phyloP scores from a whole-genome alignment of 2,888 invertebrate species.

The Conistra vaccinii region DNA sequence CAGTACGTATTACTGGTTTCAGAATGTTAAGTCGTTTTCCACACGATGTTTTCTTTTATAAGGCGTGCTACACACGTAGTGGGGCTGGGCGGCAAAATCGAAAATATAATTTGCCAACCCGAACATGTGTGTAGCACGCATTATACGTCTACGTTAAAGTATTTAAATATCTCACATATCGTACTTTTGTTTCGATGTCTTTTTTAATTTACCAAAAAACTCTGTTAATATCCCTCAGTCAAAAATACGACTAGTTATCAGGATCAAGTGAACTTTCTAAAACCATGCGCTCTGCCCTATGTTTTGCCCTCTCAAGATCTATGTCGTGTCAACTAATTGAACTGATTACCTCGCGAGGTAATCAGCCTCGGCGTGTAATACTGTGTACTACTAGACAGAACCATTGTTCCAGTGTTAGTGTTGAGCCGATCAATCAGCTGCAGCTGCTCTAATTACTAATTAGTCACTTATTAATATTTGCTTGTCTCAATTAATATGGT shows the following conservation, averaged over 20 bases:
- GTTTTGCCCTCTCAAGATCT: constrained; percentile 7
- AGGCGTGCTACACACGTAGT: too few relatives aligned
- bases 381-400: background rate
- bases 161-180: background rate
- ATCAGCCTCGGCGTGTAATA: constrained; percentile 4
- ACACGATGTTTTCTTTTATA: background rate
- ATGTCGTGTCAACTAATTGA: constrained; percentile 42
- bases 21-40: background rate
- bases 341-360: constrained; percentile 46
- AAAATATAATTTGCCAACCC: background rate
- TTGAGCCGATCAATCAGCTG: constrained; percentile 35
- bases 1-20: background rate
- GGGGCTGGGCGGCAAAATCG: background rate
- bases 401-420: constrained; percentile 30
- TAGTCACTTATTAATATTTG: constrained; percentile 36
- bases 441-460: constrained; percentile 39
- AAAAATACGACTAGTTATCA: background rate
- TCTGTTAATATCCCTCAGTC: background rate
- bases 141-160: background rate
- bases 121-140: background rate
- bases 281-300: background rate
- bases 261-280: constrained; percentile 1
- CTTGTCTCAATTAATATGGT: constrained; percentile 11
- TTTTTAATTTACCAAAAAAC: background rate
- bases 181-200: background rate